Conservation (phyloP, 2,797 vertebrate species). For the Enteromius argenteus region DNA sequence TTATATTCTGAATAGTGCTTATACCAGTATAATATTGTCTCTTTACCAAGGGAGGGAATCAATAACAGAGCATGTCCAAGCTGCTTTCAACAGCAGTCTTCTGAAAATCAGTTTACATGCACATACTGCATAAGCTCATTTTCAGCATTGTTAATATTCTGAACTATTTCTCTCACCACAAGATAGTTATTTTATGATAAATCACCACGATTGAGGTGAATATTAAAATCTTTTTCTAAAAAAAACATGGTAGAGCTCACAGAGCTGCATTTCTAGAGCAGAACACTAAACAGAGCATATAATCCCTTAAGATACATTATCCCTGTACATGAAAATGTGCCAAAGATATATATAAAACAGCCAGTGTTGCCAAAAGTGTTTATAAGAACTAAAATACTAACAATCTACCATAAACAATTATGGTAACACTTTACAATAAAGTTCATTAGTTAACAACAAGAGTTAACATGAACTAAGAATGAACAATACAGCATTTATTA, state of each 20-base stretch:
- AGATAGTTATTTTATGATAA: constrained; percentile 1
- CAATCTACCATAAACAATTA: background rate
- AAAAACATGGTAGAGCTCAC: background rate
- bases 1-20: constrained; percentile 10
- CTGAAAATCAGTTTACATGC: constrained; percentile 10
- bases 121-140: background rate
- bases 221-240: background rate
- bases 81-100: constrained; percentile 6
- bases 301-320: constrained; percentile 15
- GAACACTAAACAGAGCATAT: constrained; percentile 15
- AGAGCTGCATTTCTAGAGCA: constrained; percentile 27
- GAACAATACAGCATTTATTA: too few species aligned
- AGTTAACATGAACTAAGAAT: too few species aligned
- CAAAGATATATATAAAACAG: background rate
- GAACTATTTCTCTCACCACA: constrained; percentile 15
- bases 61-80: background rate
- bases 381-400: background rate
- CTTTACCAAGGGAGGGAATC: constrained; percentile 2
- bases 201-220: background rate
- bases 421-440: too few species aligned
- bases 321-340: background rate
- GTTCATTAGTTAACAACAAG: too few species aligned
- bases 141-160: constrained; percentile 20
- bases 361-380: background rate
- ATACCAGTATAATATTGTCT: constrained; percentile 15